Percentiles rank a stretch among this genome's conserved stretches.
phyloP scores from a whole-genome alignment of 2,113 vertebrate species.

The Ophthalmotilapia sp. region DNA sequence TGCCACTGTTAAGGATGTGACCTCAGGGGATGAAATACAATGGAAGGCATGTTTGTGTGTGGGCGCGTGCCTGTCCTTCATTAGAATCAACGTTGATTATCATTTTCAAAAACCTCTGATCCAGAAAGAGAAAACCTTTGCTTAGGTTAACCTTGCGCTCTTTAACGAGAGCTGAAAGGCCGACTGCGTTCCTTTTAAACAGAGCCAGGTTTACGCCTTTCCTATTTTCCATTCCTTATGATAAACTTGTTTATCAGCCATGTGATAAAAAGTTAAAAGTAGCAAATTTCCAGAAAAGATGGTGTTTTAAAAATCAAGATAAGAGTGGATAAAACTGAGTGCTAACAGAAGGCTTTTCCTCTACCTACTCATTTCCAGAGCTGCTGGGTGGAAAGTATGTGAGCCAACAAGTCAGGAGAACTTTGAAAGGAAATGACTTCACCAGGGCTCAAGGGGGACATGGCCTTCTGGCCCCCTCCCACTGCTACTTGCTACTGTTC shows the following conservation, averaged over 20 bases:
- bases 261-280: background rate
- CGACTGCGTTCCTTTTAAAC: background rate
- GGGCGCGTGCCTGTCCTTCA: background rate
- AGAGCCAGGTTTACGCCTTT: background rate
- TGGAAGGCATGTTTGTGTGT: background rate
- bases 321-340: background rate
- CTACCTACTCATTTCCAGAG: constrained; percentile 13
- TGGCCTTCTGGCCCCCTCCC: constrained; percentile 27
- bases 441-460: constrained; percentile 9
- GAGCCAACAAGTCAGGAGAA: constrained; percentile 33
- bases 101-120: background rate
- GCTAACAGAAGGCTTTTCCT: background rate
- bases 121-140: background rate
- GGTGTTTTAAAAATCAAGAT: background rate
- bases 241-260: background rate
- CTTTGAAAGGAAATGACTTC: constrained; percentile 56
- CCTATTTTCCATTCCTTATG: background rate
- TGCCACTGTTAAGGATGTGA: constrained; percentile 37
- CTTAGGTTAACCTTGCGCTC: background rate
- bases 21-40: background rate
- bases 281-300: background rate
- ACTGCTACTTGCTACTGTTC: constrained; percentile 22
- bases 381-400: constrained; percentile 4
- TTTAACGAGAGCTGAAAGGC: background rate
- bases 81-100: background rate